Evolutionary conservation across 2,888 invertebrate genomes (phyloP), one percentile per base, ranked within the genome.

Genomic region (Eupithecia centaureata): DNA sequence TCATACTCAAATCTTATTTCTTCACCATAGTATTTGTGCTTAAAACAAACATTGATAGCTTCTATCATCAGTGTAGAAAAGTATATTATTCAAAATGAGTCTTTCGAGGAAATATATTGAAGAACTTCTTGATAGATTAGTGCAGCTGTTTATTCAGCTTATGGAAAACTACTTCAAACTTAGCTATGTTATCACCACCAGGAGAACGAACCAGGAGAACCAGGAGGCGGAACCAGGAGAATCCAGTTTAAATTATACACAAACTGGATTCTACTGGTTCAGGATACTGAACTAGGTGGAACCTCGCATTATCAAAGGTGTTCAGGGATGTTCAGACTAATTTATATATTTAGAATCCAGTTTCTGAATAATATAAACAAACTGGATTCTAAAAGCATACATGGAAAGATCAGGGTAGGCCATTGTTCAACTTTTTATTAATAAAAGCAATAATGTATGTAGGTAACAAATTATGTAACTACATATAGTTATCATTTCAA

Each of bases 401-500:
- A n/a, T n/a, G n/a, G n/a, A n/a, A n/a, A n/a, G n/a, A n/a, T n/a
- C n/a, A n/a, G n/a, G n/a, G n/a, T n/a, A n/a, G n/a, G n/a, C n/a
- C n/a, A n/a, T n/a, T n/a, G n/a, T n/a, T n/a, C n/a, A n/a, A n/a
- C n/a, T 38, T 38, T 38, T 7, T 5, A 3, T 5, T n/a, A 35
- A 35, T 5, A 35, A 35, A 15, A 18, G 38, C 38, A 7, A 4
- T 38, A n/a, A 5, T n/a, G 1, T 30, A 30, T 30, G 30, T 35
- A 35, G 35, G 15, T 35, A 38, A 42, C 18, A 42, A 18, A 57
- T 18, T 57, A 57, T 18, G 56, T 57, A 57, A 57, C 54, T 5
- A 25, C 8, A 18, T 18, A 4, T 3, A 30, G 8, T 28, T 30
- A 8, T 28, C 10, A 52, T 13, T 56, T 3, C 18, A 56, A 56